Evolutionary conservation across 2,113 vertebrate genomes (phyloP).

Genomic region (Zosterops pallidus): DNA sequence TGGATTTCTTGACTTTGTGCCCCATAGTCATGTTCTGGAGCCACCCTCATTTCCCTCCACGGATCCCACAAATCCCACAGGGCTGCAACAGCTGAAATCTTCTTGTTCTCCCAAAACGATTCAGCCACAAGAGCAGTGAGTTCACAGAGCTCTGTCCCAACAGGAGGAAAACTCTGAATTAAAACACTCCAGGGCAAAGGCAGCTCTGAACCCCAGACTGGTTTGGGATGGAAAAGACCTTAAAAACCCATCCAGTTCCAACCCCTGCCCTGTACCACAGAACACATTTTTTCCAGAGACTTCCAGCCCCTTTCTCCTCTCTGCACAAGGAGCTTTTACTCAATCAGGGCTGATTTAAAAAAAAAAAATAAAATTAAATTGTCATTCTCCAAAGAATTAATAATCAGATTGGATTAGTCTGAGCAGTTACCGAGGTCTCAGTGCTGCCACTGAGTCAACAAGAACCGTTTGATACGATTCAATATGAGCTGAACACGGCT

Average conservation of each 20-base stretch:
- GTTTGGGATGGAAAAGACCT: background rate
- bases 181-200: background rate
- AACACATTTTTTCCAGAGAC: background rate
- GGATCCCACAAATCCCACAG: background rate
- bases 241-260: background rate
- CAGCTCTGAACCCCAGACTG: background rate
- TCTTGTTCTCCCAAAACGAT: background rate
- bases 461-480: background rate
- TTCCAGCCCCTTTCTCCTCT: background rate
- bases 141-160: background rate
- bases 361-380: background rate
- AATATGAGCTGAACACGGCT: background rate
- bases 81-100: background rate
- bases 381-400: background rate
- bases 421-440: background rate
- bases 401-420: background rate
- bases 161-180: background rate
- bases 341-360: background rate
- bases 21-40: background rate
- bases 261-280: background rate
- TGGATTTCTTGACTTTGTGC: background rate
- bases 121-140: background rate
- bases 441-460: background rate
- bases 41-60: rapidly evolving
- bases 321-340: background rate